Conservation (phyloP, 2,797 vertebrate species). For the Novumbra hubbsi region DNA sequence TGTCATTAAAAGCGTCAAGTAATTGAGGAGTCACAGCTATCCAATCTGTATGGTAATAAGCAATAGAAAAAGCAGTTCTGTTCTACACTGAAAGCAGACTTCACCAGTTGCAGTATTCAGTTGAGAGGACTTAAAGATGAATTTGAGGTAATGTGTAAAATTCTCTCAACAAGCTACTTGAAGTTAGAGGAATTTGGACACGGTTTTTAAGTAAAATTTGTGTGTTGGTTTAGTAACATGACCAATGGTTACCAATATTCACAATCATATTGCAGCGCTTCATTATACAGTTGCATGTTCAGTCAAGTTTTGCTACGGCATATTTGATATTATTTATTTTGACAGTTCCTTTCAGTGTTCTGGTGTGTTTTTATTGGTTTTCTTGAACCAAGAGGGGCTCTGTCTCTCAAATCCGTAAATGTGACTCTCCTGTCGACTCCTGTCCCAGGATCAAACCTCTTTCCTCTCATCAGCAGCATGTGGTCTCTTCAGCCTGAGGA, state of each 20-base stretch:
- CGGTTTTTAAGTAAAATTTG: no score
- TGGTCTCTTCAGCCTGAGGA: neutral
- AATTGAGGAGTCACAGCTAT: neutral
- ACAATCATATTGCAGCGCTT: no score
- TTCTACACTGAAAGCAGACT: no score
- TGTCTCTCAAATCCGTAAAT: neutral
- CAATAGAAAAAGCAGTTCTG: neutral
- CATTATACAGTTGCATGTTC: no score
- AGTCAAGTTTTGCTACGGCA: no score
- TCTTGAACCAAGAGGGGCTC: neutral
- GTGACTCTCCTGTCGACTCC: neutral
- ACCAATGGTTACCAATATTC: no score
- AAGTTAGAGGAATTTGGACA: no score
- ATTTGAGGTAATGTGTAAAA: no score
- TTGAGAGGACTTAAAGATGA: no score
- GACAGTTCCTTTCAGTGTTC: neutral
- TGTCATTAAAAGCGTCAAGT: neutral
- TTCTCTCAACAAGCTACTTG: no score
- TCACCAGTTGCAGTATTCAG: no score
- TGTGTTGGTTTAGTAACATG: no score
- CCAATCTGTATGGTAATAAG: neutral
- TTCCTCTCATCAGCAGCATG: neutral
- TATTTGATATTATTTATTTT: neutral
- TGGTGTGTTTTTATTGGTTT: neutral
- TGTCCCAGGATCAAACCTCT: neutral